Conservation (phyloP, 2,888 invertebrate genomes). For the Maniola hyperantus region DNA sequence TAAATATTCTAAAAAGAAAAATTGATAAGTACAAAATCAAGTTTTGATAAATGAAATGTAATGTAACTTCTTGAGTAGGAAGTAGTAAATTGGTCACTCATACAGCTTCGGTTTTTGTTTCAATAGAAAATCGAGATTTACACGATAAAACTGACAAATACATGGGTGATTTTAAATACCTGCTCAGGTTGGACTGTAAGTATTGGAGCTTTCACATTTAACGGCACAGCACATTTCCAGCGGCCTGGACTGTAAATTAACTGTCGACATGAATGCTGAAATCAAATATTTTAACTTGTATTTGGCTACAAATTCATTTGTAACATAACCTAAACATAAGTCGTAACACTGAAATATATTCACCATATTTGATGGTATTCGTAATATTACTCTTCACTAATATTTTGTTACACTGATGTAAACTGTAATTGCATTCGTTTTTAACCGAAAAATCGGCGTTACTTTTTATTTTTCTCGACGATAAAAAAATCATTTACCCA, state of each 20-base stretch:
- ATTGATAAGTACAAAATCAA: background rate
- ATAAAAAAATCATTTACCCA: slow-evolving; percentile 47
- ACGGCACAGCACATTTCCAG: slow-evolving; percentile 71
- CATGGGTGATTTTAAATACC: slow-evolving; percentile 46
- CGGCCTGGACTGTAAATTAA: slow-evolving; percentile 70
- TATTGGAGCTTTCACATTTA: slow-evolving; percentile 63
- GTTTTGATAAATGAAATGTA: background rate
- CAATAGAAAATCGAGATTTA: background rate
- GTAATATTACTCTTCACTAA: slow-evolving; percentile 35
- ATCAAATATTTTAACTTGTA: slow-evolving; percentile 44
- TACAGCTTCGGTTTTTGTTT: background rate
- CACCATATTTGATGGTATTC: slow-evolving; percentile 40
- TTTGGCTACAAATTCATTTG: slow-evolving; percentile 43
- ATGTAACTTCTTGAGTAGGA: background rate
- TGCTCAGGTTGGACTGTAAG: slow-evolving; percentile 62
- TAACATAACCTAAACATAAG: slow-evolving; percentile 58
- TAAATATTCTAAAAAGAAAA: too few species aligned
- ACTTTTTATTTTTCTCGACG: slow-evolving; percentile 50
- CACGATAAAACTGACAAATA: background rate
- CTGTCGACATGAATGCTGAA: slow-evolving; percentile 77
- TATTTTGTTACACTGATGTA: slow-evolving; percentile 43
- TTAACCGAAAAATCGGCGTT: slow-evolving; percentile 51
- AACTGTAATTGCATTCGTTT: slow-evolving; percentile 17
- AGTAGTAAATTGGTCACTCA: background rate
- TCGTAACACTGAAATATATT: slow-evolving; percentile 27